A percentile compares a stretch with the other conserved stretches of the same genome.
These are phyloP conservation scores for Ceryle rudis DNA, from an alignment of 2,797 vertebrate species.

Conservation along the genomic window DNA sequence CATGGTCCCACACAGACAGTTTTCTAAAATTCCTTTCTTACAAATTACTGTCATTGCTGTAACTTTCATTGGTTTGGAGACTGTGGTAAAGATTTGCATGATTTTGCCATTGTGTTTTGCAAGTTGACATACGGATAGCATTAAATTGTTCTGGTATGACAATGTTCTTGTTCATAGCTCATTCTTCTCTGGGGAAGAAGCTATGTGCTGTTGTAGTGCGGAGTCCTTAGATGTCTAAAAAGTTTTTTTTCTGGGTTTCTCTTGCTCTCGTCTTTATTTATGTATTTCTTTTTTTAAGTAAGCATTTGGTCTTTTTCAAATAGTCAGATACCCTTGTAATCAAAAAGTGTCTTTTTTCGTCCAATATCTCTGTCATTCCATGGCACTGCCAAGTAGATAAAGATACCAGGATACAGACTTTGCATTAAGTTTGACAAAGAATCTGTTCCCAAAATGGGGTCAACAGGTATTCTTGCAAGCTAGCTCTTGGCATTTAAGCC, in stretches of 20 bases:
- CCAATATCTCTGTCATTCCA: neutral
- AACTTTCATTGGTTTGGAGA: neutral
- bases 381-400: neutral
- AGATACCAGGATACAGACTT: no score
- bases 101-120: neutral
- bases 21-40: neutral
- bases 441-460: neutral
- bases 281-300: neutral
- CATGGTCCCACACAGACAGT: neutral
- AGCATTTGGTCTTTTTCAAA: neutral
- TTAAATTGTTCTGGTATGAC: fast-evolving
- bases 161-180: fast-evolving
- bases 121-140: neutral
- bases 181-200: neutral
- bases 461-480: neutral
- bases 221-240: neutral
- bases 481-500: neutral
- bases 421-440: neutral
- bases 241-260: neutral
- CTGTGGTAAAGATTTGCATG: neutral
- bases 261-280: neutral
- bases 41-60: neutral
- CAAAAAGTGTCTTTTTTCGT: neutral
- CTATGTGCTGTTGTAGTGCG: fast-evolving
- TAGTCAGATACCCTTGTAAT: neutral